phyloP scores from a whole-genome alignment of 2,888 invertebrate species.

The Chymomyza caudatula region DNA sequence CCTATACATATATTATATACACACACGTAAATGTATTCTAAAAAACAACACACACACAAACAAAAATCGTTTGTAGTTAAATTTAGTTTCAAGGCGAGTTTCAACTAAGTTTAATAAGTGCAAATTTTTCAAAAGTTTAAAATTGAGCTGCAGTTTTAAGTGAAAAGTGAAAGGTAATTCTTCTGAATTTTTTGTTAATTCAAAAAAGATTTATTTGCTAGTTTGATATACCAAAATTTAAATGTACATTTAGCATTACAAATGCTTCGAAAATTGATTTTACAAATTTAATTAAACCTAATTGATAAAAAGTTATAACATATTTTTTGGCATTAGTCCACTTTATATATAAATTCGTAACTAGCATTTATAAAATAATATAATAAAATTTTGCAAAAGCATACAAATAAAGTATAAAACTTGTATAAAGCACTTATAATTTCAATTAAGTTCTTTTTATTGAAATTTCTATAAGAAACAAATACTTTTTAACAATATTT shows the following conservation, averaged over 20 bases:
- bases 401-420: neutral
- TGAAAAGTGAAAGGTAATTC: no score
- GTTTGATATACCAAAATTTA: constrained; percentile 56
- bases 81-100: neutral
- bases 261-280: constrained; percentile 21
- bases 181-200: constrained; percentile 5
- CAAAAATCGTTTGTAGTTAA: neutral
- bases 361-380: neutral
- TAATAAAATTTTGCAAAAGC: neutral
- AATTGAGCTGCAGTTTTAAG: no score
- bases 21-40: neutral
- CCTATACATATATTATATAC: neutral
- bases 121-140: neutral
- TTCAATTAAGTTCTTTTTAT: constrained; percentile 30
- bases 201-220: constrained; percentile 20
- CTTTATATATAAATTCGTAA: neutral
- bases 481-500: constrained; percentile 25
- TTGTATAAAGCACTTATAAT: constrained; percentile 23
- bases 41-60: neutral
- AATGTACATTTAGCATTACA: constrained; percentile 25
- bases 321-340: neutral
- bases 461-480: constrained; percentile 46
- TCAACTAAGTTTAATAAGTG: neutral
- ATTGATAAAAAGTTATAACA: neutral
- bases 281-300: constrained; percentile 6